Conservation (phyloP, 2,797 vertebrate genomes). For the Philypnodon macrostomus region DNA sequence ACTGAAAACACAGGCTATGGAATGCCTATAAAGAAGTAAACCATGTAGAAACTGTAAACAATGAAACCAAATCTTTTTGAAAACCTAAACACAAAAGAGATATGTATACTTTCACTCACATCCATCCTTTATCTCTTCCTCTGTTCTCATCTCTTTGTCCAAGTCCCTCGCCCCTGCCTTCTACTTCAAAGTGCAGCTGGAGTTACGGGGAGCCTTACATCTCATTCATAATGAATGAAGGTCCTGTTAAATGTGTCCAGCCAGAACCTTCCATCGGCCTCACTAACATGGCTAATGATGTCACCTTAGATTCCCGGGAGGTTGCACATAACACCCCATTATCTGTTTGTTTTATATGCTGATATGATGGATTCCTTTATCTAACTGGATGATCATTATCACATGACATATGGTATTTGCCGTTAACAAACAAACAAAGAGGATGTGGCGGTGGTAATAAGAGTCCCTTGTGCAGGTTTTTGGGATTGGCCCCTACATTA, state of each 20-base stretch:
- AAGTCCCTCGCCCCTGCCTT: constrained; percentile 32
- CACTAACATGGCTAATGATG: constrained; percentile 65
- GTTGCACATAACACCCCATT: constrained; percentile 30
- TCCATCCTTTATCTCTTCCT: constrained; percentile 17
- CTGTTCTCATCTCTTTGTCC: constrained; percentile 15
- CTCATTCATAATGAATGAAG: constrained; percentile 76
- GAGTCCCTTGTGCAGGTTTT: no score
- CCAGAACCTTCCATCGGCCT: constrained; percentile 26
- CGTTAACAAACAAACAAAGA: no score
- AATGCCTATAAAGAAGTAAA: no score
- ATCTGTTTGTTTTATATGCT: constrained; percentile 60
- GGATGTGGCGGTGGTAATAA: no score
- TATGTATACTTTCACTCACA: constrained; percentile 12
- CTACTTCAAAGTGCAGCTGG: constrained; percentile 62
- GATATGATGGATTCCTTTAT: constrained; percentile 57
- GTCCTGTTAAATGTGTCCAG: constrained; percentile 63
- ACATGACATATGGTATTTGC: no score
- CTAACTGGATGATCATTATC: constrained; percentile 45
- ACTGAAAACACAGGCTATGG: no score
- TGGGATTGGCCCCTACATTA: no score
- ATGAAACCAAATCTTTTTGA: no score
- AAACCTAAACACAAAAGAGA: no score
- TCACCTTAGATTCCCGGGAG: constrained; percentile 55
- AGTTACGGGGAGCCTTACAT: constrained; percentile 58
- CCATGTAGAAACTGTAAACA: not conserved